phyloP scores from a whole-genome alignment of 2,797 vertebrate species.

The Oreonectes daqikongensis region DNA sequence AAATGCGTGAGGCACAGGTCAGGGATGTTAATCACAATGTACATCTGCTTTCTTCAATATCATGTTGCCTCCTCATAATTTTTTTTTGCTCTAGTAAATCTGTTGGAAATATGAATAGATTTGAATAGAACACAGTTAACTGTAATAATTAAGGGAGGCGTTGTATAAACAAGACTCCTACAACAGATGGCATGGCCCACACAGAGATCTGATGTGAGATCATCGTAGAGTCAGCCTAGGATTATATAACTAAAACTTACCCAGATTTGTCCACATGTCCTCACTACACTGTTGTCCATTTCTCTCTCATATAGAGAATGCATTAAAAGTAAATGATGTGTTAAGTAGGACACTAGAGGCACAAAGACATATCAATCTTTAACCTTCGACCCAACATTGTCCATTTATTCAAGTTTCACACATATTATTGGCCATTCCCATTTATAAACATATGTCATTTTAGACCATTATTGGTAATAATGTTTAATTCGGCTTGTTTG shows the following conservation, averaged over 20 bases:
- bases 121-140: not conserved
- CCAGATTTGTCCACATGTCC: not conserved
- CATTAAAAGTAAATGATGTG: not conserved
- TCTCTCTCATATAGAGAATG: not conserved
- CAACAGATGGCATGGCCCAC: not conserved
- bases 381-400: constrained; percentile 20
- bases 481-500: constrained; percentile 50
- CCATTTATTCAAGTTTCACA: not conserved
- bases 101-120: not conserved
- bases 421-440: not conserved
- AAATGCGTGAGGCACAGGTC: not conserved
- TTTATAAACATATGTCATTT: constrained; percentile 21
- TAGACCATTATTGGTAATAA: not conserved
- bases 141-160: not conserved
- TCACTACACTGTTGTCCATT: not conserved
- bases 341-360: not conserved
- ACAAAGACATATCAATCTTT: not conserved
- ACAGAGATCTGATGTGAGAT: not conserved
- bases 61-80: not conserved
- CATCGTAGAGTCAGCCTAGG: not conserved
- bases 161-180: not conserved
- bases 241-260: not conserved
- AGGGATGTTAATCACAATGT: not conserved
- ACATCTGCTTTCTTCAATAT: not conserved
- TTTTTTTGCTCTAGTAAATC: not conserved